Base-by-base conservation (phyloP, 2,888 invertebrate genomes). In the Plusia festucae region DNA sequence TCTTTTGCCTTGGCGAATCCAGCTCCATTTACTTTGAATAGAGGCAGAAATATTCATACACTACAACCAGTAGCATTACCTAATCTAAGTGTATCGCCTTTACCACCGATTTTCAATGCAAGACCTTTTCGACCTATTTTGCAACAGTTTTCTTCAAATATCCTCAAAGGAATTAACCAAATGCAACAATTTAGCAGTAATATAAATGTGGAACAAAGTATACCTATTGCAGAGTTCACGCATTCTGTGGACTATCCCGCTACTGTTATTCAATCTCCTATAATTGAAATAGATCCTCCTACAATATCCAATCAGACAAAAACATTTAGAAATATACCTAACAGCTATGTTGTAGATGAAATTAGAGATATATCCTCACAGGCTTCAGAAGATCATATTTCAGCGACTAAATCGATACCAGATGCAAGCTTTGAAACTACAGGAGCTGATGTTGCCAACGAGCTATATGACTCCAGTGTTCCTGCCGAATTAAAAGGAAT, bases 161-260 rank as follows among this genome's bases (percentile, higher is more conserved):
- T 89, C 46, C 73, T 89, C 13, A 91, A 93, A 60, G 90, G 91
- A 22, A 86, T 91, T 52, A 91, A 90, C 75, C 82, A 88, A 16
- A 87, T 89, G 83, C 89, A 91, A 72, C 87, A 87, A 58, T 73
- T 81, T 61, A 79, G 84, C 13, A 89, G 88, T 60, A 93, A 94
- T 74, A 91, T 96, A 11, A 95, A 96, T 80, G 91, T 97, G 22
- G 89, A 96, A 54, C 96, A 96, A 81, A 97, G 97, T 83, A 93
- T 97, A 59, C 96, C 97, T 51, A 80, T 97, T 7, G 96, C 96
- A 3, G 97, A 97, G 83, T 97, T 96, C 81, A 93, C 97, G 0
- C 96, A 97, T 51, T 96, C 97, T 1, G 94, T 97, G 51, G 97
- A 97, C 77, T 97, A 97, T 87, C 97, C 97, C 11, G 95, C 97